These are phyloP conservation scores for Drosophila lutescens DNA, from an alignment of 2,888 invertebrate species.

Conservation along the genomic window DNA sequence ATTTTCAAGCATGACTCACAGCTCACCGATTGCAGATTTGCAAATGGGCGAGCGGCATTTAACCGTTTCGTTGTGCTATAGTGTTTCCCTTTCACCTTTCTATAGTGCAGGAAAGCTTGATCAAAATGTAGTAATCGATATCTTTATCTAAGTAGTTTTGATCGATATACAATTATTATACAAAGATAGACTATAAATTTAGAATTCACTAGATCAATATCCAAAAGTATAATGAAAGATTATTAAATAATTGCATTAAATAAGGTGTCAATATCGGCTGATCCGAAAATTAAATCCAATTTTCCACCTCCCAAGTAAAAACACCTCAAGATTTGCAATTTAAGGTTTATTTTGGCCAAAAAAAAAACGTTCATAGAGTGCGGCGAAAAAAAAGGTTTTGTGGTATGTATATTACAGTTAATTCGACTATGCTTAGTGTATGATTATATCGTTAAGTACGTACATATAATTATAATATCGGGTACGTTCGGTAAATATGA, in stretches of 20 bases:
- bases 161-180: not conserved
- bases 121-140: not conserved
- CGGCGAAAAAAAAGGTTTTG: slow-evolving; percentile 33
- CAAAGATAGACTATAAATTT: no score
- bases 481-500: slow-evolving; percentile 29
- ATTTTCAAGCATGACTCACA: slow-evolving; percentile 72
- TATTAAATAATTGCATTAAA: no score
- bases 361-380: slow-evolving; percentile 59
- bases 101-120: not conserved
- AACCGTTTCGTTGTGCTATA: slow-evolving; percentile 6
- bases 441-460: slow-evolving; percentile 37
- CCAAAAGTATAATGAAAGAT: no score
- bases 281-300: no score
- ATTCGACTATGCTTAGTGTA: slow-evolving; percentile 68
- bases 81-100: not conserved
- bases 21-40: slow-evolving; percentile 38
- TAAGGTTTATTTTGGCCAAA: slow-evolving; percentile 49
- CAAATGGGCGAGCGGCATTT: slow-evolving; percentile 36
- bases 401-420: slow-evolving; percentile 67
- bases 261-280: no score
- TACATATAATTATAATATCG: slow-evolving; percentile 31
- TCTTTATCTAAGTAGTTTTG: not conserved
- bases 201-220: no score
- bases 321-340: slow-evolving; percentile 5
- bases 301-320: slow-evolving; percentile 4